Evolutionary conservation across 2,113 vertebrate species (phyloP).

Genomic region (Hyperopisus bebe): DNA sequence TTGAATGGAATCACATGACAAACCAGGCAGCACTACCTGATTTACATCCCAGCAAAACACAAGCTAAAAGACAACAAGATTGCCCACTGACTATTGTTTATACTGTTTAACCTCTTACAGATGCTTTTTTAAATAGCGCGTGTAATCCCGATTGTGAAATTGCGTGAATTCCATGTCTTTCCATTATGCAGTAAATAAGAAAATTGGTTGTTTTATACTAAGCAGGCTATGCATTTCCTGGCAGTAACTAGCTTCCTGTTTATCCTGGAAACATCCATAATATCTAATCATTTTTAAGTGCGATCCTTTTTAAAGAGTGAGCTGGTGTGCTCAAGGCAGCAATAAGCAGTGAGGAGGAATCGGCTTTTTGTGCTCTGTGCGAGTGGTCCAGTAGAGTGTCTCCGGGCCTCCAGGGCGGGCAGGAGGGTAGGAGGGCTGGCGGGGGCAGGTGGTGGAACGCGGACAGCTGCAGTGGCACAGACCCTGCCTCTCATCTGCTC

Average conservation of each 20-base stretch:
- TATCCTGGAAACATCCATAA: background rate
- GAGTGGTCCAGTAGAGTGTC: constrained; percentile 13
- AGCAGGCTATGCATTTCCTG: background rate
- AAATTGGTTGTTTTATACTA: background rate
- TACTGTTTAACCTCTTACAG: background rate
- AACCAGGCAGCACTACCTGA: background rate
- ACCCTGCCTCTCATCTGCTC: constrained; percentile 53
- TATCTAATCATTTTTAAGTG: background rate
- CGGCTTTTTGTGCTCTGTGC: background rate
- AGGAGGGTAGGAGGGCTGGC: constrained; percentile 25
- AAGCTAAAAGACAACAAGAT: background rate
- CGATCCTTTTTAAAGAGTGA: background rate
- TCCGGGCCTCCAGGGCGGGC: background rate
- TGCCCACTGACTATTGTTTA: background rate
- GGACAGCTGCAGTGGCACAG: constrained; percentile 56
- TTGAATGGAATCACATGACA: background rate
- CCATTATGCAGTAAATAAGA: background rate
- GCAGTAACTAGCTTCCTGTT: background rate
- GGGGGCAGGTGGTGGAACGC: constrained; percentile 54
- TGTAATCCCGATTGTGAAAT: background rate
- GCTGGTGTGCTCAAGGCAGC: background rate
- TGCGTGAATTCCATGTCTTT: background rate
- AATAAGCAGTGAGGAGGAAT: background rate
- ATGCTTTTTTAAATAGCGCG: background rate
- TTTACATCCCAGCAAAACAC: background rate